These are phyloP conservation scores for Scomber colias DNA, from an alignment of 2,113 vertebrate genomes.

Conservation along the genomic window DNA sequence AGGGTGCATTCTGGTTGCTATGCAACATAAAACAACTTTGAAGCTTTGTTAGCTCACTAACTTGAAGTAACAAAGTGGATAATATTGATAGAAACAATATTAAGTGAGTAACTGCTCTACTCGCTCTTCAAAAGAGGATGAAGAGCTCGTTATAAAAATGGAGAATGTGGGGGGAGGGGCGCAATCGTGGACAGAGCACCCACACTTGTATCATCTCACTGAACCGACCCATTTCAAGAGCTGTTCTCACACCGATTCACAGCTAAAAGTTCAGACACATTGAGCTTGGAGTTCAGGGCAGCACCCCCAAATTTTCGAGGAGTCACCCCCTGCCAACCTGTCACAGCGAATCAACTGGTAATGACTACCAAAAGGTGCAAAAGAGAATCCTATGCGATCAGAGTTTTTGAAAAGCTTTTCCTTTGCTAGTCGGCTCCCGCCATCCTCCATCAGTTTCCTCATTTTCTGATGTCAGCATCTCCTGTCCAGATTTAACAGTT, in stretches of 20 bases:
- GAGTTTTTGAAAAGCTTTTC: neutral
- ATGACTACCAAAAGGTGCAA: neutral
- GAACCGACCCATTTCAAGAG: slow-evolving; percentile 7
- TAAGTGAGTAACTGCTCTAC: slow-evolving; percentile 9
- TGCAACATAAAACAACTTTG: slow-evolving; percentile 71
- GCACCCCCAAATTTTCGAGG: no score
- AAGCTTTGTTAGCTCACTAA: slow-evolving; percentile 55
- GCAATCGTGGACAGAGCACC: slow-evolving; percentile 5
- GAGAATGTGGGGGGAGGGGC: neutral
- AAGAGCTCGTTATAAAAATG: neutral
- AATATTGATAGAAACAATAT: slow-evolving; percentile 10
- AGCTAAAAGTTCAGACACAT: neutral
- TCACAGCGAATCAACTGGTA: slow-evolving; percentile 35
- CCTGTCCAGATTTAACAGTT: slow-evolving; percentile 17
- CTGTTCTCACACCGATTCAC: neutral
- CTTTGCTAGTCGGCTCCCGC: slow-evolving; percentile 9
- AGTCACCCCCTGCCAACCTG: slow-evolving; percentile 1
- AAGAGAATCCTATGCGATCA: slow-evolving; percentile 40
- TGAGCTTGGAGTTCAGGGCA: slow-evolving; percentile 1
- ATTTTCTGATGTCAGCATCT: slow-evolving; percentile 16
- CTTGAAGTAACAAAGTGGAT: slow-evolving; percentile 43
- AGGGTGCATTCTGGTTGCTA: slow-evolving; percentile 78
- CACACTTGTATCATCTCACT: slow-evolving; percentile 2
- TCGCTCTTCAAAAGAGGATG: slow-evolving; percentile 55
- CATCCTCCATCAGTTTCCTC: slow-evolving; percentile 11